phyloP scores from a whole-genome alignment of 2,113 vertebrate species.

The Scatophagus argus region DNA sequence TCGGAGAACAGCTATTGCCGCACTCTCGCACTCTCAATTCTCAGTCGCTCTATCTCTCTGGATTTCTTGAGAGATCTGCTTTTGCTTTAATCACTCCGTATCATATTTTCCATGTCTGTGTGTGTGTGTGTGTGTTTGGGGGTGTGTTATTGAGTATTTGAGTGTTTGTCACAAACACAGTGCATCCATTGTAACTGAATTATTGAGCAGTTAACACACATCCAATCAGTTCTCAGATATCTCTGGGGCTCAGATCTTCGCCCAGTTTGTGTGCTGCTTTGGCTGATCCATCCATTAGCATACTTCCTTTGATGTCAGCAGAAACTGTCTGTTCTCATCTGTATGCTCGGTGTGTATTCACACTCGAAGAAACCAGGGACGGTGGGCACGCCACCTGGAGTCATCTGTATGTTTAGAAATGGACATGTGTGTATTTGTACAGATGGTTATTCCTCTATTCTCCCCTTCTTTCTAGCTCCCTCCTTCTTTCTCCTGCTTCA shows the following conservation, averaged over 20 bases:
- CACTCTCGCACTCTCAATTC: not conserved
- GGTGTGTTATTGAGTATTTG: slow-evolving; percentile 44
- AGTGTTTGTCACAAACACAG: slow-evolving; percentile 41
- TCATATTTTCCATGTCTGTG: slow-evolving; percentile 40
- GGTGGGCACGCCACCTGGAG: slow-evolving; percentile 46
- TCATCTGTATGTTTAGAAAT: slow-evolving; percentile 43
- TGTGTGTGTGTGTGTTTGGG: slow-evolving; percentile 7
- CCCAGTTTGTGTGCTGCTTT: slow-evolving; percentile 17
- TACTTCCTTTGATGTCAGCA: slow-evolving; percentile 61
- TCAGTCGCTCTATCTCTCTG: slow-evolving; percentile 22
- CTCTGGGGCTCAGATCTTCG: slow-evolving; percentile 33
- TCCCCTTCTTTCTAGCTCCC: slow-evolving; percentile 20
- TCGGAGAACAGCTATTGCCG: slow-evolving; percentile 24
- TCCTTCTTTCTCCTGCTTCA: slow-evolving; percentile 30
- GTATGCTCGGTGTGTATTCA: slow-evolving; percentile 34
- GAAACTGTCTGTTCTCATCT: slow-evolving; percentile 45
- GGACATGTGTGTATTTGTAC: slow-evolving; percentile 3
- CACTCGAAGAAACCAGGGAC: slow-evolving; percentile 16
- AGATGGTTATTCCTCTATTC: slow-evolving; percentile 30
- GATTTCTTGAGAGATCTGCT: slow-evolving; percentile 33
- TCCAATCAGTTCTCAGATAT: slow-evolving; percentile 40
- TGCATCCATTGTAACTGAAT: slow-evolving; percentile 54
- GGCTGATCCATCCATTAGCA: slow-evolving; percentile 50
- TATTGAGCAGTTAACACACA: slow-evolving; percentile 58
- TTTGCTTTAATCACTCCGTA: slow-evolving; percentile 52